A percentile compares a stretch with the other conserved stretches of the same genome.
Evolutionary conservation across 2,888 invertebrate species (phyloP).

Genomic region (Ommatoiulus sabulosus): DNA sequence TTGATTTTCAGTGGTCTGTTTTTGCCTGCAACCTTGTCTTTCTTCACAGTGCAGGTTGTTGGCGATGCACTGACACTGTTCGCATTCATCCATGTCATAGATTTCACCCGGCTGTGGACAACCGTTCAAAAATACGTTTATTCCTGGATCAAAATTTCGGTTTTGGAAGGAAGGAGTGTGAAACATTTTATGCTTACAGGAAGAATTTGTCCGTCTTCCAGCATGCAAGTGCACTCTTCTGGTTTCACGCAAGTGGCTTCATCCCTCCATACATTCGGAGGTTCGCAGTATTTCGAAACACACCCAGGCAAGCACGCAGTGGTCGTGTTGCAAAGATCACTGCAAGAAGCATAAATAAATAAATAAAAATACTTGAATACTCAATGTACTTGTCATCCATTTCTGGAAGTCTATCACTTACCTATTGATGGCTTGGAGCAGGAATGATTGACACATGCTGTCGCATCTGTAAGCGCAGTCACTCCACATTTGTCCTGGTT

Average conservation of each 20-base stretch:
- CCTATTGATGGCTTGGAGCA: conserved; percentile 49
- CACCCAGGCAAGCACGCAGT: conserved; percentile 60
- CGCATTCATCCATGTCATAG: conserved; percentile 74
- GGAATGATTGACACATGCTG: conserved; percentile 72
- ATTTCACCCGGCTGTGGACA: conserved; percentile 76
- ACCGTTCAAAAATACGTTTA: background rate
- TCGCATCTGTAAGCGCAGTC: conserved; percentile 81
- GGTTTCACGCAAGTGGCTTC: conserved; percentile 77
- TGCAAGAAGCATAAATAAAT: background rate
- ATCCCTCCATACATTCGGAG: conserved; percentile 75
- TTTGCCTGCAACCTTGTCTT: background rate
- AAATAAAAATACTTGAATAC: background rate
- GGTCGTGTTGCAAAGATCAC: conserved; percentile 35
- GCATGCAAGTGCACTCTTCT: conserved; percentile 81
- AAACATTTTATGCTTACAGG: conserved; percentile 70
- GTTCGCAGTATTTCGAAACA: conserved; percentile 61
- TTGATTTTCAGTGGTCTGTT: background rate
- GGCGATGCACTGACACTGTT: conserved; percentile 83
- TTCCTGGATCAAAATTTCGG: background rate
- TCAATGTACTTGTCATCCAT: background rate
- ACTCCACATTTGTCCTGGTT: conserved; percentile 73
- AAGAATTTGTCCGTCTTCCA: conserved; percentile 75
- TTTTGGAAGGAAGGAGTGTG: background rate
- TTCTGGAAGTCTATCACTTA: conserved; percentile 18
- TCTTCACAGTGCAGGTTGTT: conserved; percentile 80